phyloP scores from a whole-genome alignment of 1,140 invertebrate species.

The Platyscapa corneri region DNA sequence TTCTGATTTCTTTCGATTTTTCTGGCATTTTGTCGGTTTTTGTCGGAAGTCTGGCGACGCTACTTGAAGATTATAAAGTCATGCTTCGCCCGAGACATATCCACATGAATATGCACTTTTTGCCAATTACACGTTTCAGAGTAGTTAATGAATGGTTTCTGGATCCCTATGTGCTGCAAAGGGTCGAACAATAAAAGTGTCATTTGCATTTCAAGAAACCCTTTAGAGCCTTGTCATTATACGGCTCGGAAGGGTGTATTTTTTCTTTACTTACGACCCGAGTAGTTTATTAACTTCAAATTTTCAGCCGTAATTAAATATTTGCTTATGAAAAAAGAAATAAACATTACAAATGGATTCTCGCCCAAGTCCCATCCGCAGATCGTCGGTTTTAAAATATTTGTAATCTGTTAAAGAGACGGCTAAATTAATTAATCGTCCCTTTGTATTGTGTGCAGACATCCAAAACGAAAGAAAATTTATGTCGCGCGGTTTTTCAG shows the following conservation, averaged over 20 bases:
- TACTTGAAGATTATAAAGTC: slow-evolving; percentile 32
- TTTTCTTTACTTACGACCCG: not conserved
- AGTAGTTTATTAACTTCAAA: not conserved
- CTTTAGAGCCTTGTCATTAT: not conserved
- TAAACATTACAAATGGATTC: no score
- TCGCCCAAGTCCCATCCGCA: not conserved
- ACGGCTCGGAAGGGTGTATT: not conserved
- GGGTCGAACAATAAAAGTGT: slow-evolving; percentile 39
- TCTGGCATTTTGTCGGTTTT: slow-evolving; percentile 2
- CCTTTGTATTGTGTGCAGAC: not conserved
- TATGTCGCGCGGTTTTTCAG: not conserved
- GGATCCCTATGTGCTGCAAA: slow-evolving; percentile 7
- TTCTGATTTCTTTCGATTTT: slow-evolving; percentile 41
- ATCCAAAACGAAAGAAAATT: not conserved
- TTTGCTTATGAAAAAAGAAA: not conserved
- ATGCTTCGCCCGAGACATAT: slow-evolving; percentile 31
- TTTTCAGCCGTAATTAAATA: slow-evolving; percentile 4
- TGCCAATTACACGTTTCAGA: slow-evolving; percentile 41
- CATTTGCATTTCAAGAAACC: slow-evolving; percentile 45
- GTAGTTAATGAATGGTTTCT: slow-evolving; percentile 31
- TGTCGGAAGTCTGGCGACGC: slow-evolving; percentile 29
- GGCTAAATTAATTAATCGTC: not conserved
- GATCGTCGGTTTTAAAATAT: not conserved
- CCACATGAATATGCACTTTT: slow-evolving; percentile 28
- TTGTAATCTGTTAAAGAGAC: not conserved